phyloP scores from a whole-genome alignment of 2,113 vertebrate genomes.

The Paedocypris sp. region DNA sequence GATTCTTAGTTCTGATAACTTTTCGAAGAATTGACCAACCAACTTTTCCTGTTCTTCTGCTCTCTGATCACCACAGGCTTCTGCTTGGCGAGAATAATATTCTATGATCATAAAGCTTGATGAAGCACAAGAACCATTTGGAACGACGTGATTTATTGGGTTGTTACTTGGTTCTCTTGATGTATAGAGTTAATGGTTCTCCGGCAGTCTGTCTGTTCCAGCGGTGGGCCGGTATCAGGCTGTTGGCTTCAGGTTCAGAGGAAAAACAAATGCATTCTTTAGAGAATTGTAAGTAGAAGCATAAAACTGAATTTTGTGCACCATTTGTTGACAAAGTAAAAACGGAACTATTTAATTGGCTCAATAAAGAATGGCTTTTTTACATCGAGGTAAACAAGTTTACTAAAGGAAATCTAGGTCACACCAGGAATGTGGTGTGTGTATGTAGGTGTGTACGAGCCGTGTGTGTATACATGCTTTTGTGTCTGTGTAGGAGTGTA shows the following conservation, averaged over 20 bases:
- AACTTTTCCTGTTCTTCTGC: background rate
- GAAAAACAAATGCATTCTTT: background rate
- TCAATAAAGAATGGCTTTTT: background rate
- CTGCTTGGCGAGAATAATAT: no score
- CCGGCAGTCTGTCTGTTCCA: background rate
- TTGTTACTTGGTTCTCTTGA: no score
- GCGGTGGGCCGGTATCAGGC: background rate
- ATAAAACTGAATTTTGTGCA: no score
- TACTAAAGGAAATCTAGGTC: background rate
- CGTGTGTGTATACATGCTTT: background rate
- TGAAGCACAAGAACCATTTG: no score
- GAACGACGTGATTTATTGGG: no score
- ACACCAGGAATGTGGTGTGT: background rate
- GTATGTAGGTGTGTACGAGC: no score
- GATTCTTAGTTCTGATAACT: no score
- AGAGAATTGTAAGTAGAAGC: background rate
- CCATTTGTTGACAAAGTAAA: background rate
- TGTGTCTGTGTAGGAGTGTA: constrained; percentile 20
- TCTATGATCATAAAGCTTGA: background rate
- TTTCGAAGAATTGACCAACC: no score
- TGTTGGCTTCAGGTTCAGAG: background rate
- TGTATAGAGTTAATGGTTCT: background rate
- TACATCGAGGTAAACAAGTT: background rate
- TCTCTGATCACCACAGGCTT: background rate
- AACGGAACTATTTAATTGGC: background rate